Evolutionary conservation across 1,140 invertebrate genomes (phyloP), one percentile per base, ranked within the genome.

Genomic region (Atta colombica): DNA sequence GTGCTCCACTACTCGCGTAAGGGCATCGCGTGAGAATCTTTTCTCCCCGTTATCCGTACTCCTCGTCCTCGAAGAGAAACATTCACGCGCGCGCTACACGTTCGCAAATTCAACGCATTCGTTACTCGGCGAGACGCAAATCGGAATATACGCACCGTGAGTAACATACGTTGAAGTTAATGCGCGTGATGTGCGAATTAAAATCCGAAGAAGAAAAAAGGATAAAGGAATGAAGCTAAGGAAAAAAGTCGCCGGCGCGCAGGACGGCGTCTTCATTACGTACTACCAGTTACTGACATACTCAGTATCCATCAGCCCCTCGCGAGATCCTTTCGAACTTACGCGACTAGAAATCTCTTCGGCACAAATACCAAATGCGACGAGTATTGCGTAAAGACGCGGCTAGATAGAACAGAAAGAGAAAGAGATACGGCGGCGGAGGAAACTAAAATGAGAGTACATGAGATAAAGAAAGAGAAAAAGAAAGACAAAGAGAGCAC

Each of bases 251-350:
- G 31, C 39, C 35, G 53, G 25, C 14, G 31, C 68, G 31, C 68
- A 51, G 60, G 31, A 82, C 84, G 87, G 80, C 66, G 58, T 88
- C 88, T 89, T 89, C 81, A 88, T 88, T 85, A 89, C 71, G 88
- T 65, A 87, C 88, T 88, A 89, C 88, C 60, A 72, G 58, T 77
- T 75, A 51, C 53, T 49, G 31, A 85, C 31, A 21, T n/a, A 53
- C 80, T 2, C 61, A 60, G 21, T 74, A 78, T 89, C 74, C 81
- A 89, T 89, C 88, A 89, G 49, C 53, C 58, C 53, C 58, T 61
- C 60, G 5, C 8, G 68, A 88, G 55, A 77, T 18, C 45, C 18
- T 39, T 60, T 78, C 81, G 55, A 84, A 39, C 53, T 72, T 21
- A 7, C 10, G 51, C 58, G 80, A 31, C 60, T 69, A 39, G 58